These are phyloP conservation scores for Sebastes vulpes DNA, from an alignment of 2,797 vertebrate species.

Conservation along the genomic window DNA sequence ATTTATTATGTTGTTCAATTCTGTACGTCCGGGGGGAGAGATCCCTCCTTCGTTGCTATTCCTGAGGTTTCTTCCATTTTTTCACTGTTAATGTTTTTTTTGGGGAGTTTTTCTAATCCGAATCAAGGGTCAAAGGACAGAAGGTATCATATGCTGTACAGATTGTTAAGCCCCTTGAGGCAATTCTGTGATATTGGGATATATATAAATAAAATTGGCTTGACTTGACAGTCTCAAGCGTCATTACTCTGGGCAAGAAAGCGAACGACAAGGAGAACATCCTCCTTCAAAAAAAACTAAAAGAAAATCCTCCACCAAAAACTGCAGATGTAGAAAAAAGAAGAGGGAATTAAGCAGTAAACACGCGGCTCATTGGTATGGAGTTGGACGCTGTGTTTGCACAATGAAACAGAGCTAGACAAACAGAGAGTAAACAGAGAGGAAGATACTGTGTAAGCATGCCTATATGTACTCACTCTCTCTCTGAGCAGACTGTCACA, in stretches of 20 bases:
- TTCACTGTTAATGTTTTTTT: background rate
- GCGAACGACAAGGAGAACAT: background rate
- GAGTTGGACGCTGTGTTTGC: background rate
- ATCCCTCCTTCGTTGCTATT: background rate
- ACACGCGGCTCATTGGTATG: background rate
- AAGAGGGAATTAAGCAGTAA: background rate
- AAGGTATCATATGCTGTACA: background rate
- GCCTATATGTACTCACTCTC: background rate
- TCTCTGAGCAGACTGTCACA: conserved; percentile 8
- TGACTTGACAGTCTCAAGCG: background rate
- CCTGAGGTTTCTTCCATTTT: background rate
- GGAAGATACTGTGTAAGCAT: background rate
- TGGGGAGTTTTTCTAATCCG: background rate
- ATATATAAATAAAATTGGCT: background rate
- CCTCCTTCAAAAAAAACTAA: background rate
- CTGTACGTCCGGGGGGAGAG: too few relatives aligned
- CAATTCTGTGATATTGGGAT: too few relatives aligned
- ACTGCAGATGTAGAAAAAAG: background rate
- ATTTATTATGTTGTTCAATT: too few relatives aligned
- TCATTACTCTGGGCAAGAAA: background rate
- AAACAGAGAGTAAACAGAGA: background rate
- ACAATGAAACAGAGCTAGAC: background rate
- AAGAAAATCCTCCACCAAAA: background rate
- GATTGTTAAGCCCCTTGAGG: too few relatives aligned
- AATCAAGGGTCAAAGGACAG: background rate